These are phyloP conservation scores for Meta bourneti DNA, from an alignment of 2,888 invertebrate species.

Conservation along the genomic window DNA sequence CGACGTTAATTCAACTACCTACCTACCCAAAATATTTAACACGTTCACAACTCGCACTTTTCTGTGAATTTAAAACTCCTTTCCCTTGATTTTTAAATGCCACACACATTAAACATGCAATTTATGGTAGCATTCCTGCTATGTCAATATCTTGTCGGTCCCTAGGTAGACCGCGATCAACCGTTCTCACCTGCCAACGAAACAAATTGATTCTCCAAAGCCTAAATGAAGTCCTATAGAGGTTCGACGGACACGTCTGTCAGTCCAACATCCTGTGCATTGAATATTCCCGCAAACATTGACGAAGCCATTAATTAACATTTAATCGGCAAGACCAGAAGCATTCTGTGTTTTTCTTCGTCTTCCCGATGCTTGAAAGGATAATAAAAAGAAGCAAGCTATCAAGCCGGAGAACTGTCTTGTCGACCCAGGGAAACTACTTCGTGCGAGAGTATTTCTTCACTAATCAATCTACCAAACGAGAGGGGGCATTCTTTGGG, in stretches of 20 bases:
- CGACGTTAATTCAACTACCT: too few species aligned
- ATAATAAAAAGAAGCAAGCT: too few species aligned
- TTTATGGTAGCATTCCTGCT: too few species aligned
- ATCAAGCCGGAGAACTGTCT: too few species aligned
- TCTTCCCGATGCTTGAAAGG: too few species aligned
- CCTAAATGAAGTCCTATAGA: neutral
- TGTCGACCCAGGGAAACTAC: too few species aligned
- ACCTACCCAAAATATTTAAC: too few species aligned
- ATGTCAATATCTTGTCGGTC: neutral
- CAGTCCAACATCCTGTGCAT: neutral
- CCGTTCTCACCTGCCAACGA: neutral
- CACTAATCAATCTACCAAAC: conserved; percentile 52
- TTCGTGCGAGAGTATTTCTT: neutral
- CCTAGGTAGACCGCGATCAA: neutral
- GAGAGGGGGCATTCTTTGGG: conserved; percentile 45
- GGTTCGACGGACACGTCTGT: neutral
- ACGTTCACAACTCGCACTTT: too few species aligned
- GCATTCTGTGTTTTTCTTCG: too few species aligned
- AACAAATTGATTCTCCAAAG: neutral
- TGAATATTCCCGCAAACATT: neutral
- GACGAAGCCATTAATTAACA: neutral
- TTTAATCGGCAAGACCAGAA: neutral
- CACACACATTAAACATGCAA: too few species aligned
- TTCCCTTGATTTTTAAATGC: too few species aligned
- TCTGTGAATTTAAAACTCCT: too few species aligned